Evolutionary conservation across 2,888 invertebrate species (phyloP).

Genomic region (Drosophila lutescens): DNA sequence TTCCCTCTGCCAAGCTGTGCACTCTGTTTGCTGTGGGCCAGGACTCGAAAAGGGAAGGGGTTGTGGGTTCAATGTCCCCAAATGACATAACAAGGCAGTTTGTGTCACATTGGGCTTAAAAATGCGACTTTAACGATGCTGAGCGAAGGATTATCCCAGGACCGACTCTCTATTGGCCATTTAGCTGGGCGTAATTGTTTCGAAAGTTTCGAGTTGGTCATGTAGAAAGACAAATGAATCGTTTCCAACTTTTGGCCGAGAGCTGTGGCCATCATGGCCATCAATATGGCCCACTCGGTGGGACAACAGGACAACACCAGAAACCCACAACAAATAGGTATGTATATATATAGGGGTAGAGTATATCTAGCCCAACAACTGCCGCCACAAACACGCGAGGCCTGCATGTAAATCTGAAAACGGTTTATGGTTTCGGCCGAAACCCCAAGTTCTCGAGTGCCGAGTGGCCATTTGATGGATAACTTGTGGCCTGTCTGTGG

Average conservation of each 20-base stretch:
- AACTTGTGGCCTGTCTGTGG: constrained; percentile 66
- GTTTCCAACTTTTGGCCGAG: constrained; percentile 36
- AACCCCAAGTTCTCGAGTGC: constrained; percentile 72
- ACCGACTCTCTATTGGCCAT: constrained; percentile 48
- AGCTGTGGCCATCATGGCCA: constrained; percentile 15
- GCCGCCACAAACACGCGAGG: constrained; percentile 58
- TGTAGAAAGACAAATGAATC: constrained; percentile 70
- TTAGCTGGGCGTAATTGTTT: constrained; percentile 61
- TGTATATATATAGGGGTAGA: background rate
- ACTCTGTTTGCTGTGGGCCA: constrained; percentile 27
- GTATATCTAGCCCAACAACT: constrained; percentile 21
- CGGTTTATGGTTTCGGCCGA: constrained; percentile 75
- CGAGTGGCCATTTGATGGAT: constrained; percentile 73
- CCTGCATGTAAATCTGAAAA: constrained; percentile 75
- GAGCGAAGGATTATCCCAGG: constrained; percentile 17
- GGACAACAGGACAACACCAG: constrained; percentile 20
- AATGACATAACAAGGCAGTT: constrained; percentile 75
- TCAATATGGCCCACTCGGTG: constrained; percentile 6
- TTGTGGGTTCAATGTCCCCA: constrained; percentile 62
- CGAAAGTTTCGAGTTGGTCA: constrained; percentile 54
- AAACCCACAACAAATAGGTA: background rate
- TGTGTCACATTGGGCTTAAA: constrained; percentile 74
- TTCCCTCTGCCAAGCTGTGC: constrained; percentile 53
- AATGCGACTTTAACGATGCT: constrained; percentile 74
- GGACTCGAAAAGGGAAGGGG: constrained; percentile 8